Base-by-base conservation (phyloP, 2,888 invertebrate species). In the Aphidius colemani region DNA sequence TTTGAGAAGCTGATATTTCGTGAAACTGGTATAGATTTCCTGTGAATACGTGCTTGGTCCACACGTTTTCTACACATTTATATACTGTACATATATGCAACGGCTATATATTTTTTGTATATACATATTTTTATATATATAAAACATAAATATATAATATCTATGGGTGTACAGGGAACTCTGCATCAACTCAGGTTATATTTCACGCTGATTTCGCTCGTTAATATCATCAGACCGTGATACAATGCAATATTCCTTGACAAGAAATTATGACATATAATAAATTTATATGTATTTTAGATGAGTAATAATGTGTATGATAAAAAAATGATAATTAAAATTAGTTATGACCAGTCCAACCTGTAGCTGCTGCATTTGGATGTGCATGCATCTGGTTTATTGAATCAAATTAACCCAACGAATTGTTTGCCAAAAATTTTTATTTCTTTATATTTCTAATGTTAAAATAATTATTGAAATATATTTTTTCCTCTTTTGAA, bases 301-400 rank as follows among this genome's bases (percentile, higher is more conserved):
- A 30, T 43, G 43, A 7, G 45, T 11, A 11, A 18, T 13, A 56
- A 44, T 56, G 44, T n/a, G 30, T 45, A n/a, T 45, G 30, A 56
- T 56, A 56, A 56, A 56, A 56, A 56, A 45, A n/a, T 44, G 30
- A 56, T 56, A 56, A 56, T 56, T 56, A 56, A 56, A 46, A 56
- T 56, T 45, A 56, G 45, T 56, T 18, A 45, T 45, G 48, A 48
- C 45, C 30, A 45, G 56, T 56, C 13, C 30, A 30, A 56, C 45
- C 46, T 56, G 56, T 56, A 45, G 56, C 44, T 56, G 56, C 44
- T 56, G 56, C 56, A 56, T 45, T 45, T 39, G 56, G 45, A 7
- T 56, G 56, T 30, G 39, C 56, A 56, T 45, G 53, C 53, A 7
- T n/a, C 43, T 39, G 44, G 30, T 45, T 56, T 18, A 56, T 56